These are phyloP conservation scores for Elmis aenea DNA, from an alignment of 2,888 invertebrate species.

Conservation along the genomic window DNA sequence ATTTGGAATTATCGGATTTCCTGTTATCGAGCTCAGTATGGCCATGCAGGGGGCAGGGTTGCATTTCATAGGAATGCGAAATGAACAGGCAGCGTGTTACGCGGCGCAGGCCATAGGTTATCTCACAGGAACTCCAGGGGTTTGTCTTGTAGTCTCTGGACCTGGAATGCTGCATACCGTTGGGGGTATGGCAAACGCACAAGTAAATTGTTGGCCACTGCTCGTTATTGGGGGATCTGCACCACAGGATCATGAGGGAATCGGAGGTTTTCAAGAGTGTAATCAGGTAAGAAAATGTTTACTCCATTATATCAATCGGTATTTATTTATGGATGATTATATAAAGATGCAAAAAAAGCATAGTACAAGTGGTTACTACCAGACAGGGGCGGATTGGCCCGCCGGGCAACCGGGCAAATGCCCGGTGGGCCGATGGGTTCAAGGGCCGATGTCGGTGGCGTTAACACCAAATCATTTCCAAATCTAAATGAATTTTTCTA, in stretches of 20 bases:
- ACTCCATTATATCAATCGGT: too few species aligned
- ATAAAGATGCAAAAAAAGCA: too few species aligned
- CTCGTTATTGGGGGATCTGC: conserved; percentile 90
- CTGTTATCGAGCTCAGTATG: conserved; percentile 87
- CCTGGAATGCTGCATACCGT: conserved; percentile 90
- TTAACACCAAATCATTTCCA: too few species aligned
- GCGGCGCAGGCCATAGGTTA: conserved; percentile 96
- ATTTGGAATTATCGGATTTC: conserved; percentile 95
- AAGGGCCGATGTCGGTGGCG: too few species aligned
- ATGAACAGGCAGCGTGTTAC: conserved; percentile 96
- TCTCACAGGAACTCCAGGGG: conserved; percentile 81
- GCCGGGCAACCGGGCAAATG: too few species aligned
- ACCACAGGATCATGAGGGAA: conserved; percentile 86
- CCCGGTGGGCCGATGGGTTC: too few species aligned
- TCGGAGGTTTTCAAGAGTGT: conserved; percentile 96
- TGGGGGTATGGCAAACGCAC: conserved; percentile 96
- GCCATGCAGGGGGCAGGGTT: conserved; percentile 84
- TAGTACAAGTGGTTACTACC: too few species aligned
- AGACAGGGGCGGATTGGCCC: too few species aligned
- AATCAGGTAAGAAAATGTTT: conserved; percentile 77
- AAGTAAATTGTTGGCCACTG: conserved; percentile 93
- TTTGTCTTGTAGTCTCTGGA: conserved; percentile 90
- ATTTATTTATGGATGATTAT: too few species aligned
- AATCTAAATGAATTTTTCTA: too few species aligned
- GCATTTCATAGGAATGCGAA: conserved; percentile 91